Conservation (phyloP, 2,888 invertebrate species). For the Polydrusus cervinus region DNA sequence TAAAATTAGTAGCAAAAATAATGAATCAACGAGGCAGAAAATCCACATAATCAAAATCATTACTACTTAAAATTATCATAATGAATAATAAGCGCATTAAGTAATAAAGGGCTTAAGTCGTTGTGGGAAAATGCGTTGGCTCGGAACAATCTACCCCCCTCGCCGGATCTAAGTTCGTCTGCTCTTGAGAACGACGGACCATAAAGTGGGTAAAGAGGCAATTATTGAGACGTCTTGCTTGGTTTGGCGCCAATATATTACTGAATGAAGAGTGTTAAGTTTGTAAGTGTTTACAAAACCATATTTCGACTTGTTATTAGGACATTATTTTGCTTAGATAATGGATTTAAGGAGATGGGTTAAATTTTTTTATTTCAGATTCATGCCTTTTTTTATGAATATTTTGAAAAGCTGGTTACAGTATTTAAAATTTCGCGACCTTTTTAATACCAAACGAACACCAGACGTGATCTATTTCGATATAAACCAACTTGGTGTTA, state of each 20-base stretch:
- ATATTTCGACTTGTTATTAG: background rate
- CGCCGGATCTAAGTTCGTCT: conserved; percentile 7
- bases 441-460: too few relatives aligned
- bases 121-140: conserved; percentile 35
- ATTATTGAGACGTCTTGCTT: background rate
- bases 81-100: conserved; percentile 21
- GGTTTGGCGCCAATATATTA: conserved; percentile 6
- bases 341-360: too few relatives aligned
- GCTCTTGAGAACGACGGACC: background rate
- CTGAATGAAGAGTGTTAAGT: background rate
- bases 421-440: too few relatives aligned
- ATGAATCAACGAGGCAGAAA: background rate
- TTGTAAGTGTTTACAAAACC: conserved; percentile 1
- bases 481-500: too few relatives aligned
- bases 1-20: too few relatives aligned
- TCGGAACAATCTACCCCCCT: conserved; percentile 23
- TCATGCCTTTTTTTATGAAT: too few relatives aligned
- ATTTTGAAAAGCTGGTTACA: too few relatives aligned
- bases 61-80: background rate
- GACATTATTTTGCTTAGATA: too few relatives aligned
- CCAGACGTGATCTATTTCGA: too few relatives aligned
- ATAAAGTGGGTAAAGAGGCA: background rate
- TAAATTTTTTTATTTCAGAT: too few relatives aligned
- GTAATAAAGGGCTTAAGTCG: conserved; percentile 2
- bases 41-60: conserved; percentile 10